Evolutionary conservation across 2,797 vertebrate species (phyloP).

Genomic region (Coccyzus lansbergi): DNA sequence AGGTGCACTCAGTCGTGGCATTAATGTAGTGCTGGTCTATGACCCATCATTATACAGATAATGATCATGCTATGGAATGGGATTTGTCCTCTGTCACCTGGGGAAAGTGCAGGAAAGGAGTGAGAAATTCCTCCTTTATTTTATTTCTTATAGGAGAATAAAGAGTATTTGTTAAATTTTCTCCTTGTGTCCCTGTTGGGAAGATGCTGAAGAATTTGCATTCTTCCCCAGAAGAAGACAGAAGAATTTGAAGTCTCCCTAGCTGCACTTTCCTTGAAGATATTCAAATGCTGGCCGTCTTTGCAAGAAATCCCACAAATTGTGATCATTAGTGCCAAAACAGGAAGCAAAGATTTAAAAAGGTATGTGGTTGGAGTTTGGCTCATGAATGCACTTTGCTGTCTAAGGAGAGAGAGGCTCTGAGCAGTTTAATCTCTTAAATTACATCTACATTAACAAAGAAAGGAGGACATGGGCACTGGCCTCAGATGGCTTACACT

Average conservation of each 20-base stretch:
- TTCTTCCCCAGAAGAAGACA: background rate
- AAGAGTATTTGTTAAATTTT: background rate
- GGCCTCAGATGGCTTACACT: background rate
- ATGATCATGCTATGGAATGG: background rate
- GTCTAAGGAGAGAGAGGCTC: background rate
- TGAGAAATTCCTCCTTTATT: background rate
- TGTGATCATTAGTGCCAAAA: background rate
- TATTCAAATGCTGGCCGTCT: background rate
- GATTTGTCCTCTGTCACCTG: background rate
- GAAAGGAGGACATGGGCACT: background rate
- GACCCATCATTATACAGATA: background rate
- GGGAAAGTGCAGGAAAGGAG: background rate
- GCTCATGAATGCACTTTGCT: background rate
- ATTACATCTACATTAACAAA: background rate
- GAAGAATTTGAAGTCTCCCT: background rate
- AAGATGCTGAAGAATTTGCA: background rate
- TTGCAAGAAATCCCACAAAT: background rate
- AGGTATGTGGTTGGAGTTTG: accelerated
- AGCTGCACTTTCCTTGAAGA: background rate
- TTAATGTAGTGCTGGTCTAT: background rate
- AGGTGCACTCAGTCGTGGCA: background rate
- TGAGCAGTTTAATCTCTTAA: background rate
- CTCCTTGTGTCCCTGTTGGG: background rate
- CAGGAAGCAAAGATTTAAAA: background rate
- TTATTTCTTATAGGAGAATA: background rate